Percentiles rank a stretch among this genome's conserved stretches.
These are phyloP conservation scores for Melanchra persicariae DNA, from an alignment of 2,888 invertebrate species.

Conservation along the genomic window DNA sequence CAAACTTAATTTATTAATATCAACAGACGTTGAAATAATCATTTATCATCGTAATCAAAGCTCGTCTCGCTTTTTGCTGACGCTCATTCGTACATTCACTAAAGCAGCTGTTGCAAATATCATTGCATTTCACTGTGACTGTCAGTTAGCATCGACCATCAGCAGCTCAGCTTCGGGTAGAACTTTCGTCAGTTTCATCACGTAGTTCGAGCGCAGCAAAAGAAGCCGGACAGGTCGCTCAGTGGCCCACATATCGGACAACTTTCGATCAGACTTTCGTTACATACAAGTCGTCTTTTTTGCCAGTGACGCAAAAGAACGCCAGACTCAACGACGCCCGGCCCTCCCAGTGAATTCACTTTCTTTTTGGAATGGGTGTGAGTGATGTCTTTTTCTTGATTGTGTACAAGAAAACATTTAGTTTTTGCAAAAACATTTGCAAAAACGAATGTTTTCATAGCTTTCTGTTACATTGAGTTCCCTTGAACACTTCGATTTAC, in stretches of 20 bases:
- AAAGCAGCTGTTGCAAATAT: conserved; percentile 25
- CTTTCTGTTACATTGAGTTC: conserved; percentile 3
- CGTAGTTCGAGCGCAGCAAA: conserved; percentile 68
- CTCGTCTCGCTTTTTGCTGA: conserved; percentile 14
- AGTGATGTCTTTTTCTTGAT: conserved; percentile 62
- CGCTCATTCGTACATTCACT: conserved; percentile 32
- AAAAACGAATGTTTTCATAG: neutral
- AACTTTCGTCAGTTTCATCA: conserved; percentile 79
- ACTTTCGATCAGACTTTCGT: conserved; percentile 90
- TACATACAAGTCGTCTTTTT: conserved; percentile 83
- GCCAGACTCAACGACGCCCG: conserved; percentile 83
- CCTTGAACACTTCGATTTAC: conserved; percentile 21
- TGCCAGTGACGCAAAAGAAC: conserved; percentile 76
- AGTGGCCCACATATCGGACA: conserved; percentile 88
- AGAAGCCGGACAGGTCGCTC: conserved; percentile 82
- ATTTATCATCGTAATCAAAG: conserved; percentile 36
- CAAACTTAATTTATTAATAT: conserved; percentile 36
- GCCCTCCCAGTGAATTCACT: conserved; percentile 79
- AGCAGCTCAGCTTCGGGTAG: conserved; percentile 59
- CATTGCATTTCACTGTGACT: conserved; percentile 30
- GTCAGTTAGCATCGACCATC: conserved; percentile 27
- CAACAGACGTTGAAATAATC: conserved; percentile 14
- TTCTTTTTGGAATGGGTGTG: conserved; percentile 73
- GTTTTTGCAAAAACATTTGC: no score
- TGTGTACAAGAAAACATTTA: no score